Evolutionary conservation across 1,140 invertebrate species (phyloP).

Genomic region (Drosophila subpulchrella): DNA sequence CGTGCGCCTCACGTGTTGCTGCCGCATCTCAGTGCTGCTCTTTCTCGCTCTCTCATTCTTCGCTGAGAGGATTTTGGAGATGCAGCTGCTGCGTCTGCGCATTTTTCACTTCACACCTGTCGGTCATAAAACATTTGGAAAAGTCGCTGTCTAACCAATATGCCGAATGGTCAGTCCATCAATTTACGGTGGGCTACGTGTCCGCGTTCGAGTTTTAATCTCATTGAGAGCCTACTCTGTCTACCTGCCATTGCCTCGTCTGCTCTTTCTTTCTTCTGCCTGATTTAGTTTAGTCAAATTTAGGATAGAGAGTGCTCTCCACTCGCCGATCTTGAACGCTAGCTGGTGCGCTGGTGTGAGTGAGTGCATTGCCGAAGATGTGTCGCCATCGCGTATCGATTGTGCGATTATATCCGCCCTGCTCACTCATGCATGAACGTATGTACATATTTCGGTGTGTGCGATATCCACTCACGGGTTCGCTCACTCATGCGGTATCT

Average conservation of each 20-base stretch:
- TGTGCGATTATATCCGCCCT: constrained; percentile 46
- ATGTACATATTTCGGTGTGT: constrained; percentile 6
- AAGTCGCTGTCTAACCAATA: constrained; percentile 55
- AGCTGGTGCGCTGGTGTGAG: constrained; percentile 6
- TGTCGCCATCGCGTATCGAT: constrained; percentile 70
- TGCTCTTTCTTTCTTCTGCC: constrained; percentile 41
- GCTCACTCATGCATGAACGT: constrained; percentile 33
- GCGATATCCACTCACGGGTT: constrained; percentile 11
- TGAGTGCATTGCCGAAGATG: constrained; percentile 71
- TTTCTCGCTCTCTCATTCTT: constrained; percentile 10
- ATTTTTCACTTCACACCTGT: constrained; percentile 72
- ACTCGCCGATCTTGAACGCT: constrained; percentile 47
- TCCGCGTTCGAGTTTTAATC: constrained; percentile 30
- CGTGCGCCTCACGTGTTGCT: constrained; percentile 67
- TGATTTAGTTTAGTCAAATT: constrained; percentile 81
- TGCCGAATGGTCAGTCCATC: constrained; percentile 57
- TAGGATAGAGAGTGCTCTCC: constrained; percentile 52
- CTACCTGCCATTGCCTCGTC: constrained; percentile 51
- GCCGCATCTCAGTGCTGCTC: constrained; percentile 12
- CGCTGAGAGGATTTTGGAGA: constrained; percentile 9
- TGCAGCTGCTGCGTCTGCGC: constrained; percentile 60
- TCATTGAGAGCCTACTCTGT: constrained; percentile 37
- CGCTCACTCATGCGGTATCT: constrained; percentile 55
- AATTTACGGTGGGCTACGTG: constrained; percentile 10
- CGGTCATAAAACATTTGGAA: constrained; percentile 64